phyloP scores from a whole-genome alignment of 2,888 invertebrate species.

The Cephus runcator region DNA sequence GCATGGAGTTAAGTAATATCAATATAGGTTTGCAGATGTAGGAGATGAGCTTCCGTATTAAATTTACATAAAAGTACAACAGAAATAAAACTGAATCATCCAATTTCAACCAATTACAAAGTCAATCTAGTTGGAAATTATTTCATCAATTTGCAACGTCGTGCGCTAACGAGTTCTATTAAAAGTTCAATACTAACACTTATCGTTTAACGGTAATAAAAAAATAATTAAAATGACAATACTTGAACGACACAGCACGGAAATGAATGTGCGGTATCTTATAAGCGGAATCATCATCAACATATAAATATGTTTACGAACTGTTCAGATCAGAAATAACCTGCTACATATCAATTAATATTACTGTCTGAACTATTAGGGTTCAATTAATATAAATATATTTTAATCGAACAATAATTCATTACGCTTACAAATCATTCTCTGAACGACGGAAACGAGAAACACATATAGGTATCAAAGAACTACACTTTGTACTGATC shows the following conservation, averaged over 20 bases:
- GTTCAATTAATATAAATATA: not conserved
- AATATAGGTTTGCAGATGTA: slow-evolving; percentile 1
- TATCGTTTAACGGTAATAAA: slow-evolving; percentile 20
- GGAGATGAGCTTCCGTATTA: not conserved
- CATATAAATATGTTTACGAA: not conserved
- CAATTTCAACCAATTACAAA: not conserved
- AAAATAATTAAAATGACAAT: slow-evolving; percentile 43
- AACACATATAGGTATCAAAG: too few relatives aligned
- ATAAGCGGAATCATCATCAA: not conserved
- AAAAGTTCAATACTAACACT: not conserved
- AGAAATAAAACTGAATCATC: too few relatives aligned
- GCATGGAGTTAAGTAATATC: not conserved
- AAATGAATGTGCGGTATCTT: not conserved
- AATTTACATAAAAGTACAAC: too few relatives aligned
- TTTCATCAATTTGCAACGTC: not conserved
- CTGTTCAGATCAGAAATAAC: not conserved
- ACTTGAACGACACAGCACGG: slow-evolving; percentile 13
- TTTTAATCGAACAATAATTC: not conserved
- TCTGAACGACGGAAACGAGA: not conserved
- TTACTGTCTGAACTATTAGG: not conserved
- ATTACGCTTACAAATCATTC: not conserved
- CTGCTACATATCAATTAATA: not conserved
- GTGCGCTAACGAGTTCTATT: not conserved
- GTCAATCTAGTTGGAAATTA: not conserved
- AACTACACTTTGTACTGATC: too few relatives aligned